These are phyloP conservation scores for Corythucha ciliata DNA, from an alignment of 2,888 invertebrate genomes.

Conservation along the genomic window DNA sequence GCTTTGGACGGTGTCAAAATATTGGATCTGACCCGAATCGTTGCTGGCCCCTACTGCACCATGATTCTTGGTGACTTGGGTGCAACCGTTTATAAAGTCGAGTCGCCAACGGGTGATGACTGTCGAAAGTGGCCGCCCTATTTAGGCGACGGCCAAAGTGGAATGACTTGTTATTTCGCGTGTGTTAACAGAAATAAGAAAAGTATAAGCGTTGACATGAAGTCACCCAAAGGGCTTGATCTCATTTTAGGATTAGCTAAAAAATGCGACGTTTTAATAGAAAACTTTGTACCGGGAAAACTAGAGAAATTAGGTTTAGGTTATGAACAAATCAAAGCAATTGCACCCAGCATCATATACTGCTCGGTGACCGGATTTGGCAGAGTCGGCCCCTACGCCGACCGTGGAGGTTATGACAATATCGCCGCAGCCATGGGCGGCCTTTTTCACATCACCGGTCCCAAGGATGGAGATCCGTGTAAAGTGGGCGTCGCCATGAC, in stretches of 20 bases:
- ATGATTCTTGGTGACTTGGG: slow-evolving; percentile 90
- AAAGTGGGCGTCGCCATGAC: slow-evolving; percentile 90
- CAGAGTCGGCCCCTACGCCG: slow-evolving; percentile 70
- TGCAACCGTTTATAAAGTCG: slow-evolving; percentile 87
- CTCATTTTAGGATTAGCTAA: slow-evolving; percentile 61
- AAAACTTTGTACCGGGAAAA: slow-evolving; percentile 91
- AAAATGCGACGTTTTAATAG: slow-evolving; percentile 78
- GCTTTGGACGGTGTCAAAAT: slow-evolving; percentile 57
- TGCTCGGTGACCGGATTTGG: slow-evolving; percentile 94
- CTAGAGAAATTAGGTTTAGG: slow-evolving; percentile 64
- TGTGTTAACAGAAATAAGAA: slow-evolving; percentile 90
- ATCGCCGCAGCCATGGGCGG: slow-evolving; percentile 91
- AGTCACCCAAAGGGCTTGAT: slow-evolving; percentile 52
- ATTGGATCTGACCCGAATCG: slow-evolving; percentile 72
- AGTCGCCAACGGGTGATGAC: slow-evolving; percentile 75
- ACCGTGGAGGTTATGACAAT: slow-evolving; percentile 90
- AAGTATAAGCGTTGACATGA: slow-evolving; percentile 80
- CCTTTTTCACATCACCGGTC: slow-evolving; percentile 79
- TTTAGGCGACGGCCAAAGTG: slow-evolving; percentile 50
- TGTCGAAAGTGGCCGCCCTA: slow-evolving; percentile 90
- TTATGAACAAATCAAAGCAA: slow-evolving; percentile 58
- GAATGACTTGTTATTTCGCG: slow-evolving; percentile 65
- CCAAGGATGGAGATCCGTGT: slow-evolving; percentile 69
- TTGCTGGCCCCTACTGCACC: slow-evolving; percentile 90
- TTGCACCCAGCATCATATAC: slow-evolving; percentile 76